Evolutionary conservation across 2,113 vertebrate genomes (phyloP).

Genomic region (Hyla sarda): DNA sequence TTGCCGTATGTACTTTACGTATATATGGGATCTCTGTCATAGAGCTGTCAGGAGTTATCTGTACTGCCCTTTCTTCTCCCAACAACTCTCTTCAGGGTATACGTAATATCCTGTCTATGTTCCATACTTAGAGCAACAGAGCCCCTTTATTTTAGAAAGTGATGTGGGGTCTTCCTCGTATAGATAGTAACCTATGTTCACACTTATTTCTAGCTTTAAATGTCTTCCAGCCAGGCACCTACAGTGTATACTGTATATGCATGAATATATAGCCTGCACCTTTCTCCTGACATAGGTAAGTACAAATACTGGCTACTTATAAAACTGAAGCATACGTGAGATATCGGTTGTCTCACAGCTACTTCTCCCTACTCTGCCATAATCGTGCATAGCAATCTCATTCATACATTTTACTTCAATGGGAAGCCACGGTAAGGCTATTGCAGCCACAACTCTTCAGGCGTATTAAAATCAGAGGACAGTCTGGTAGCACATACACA

Average conservation of each 20-base stretch:
- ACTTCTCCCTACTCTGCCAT: not conserved
- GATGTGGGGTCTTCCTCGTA: too few species aligned
- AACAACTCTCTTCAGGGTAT: too few species aligned
- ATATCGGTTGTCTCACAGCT: not conserved
- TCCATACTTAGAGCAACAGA: too few species aligned
- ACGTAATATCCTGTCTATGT: too few species aligned
- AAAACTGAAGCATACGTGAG: too few species aligned
- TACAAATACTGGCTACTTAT: not conserved
- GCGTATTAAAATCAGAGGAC: not conserved
- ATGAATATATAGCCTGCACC: not conserved
- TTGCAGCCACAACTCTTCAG: not conserved
- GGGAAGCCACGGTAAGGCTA: not conserved
- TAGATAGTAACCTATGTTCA: not conserved
- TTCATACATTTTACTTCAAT: not conserved
- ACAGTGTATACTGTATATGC: too few species aligned
- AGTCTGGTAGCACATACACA: not conserved
- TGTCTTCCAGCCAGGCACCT: not conserved
- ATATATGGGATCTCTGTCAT: too few species aligned
- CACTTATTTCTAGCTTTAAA: not conserved
- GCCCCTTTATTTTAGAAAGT: too few species aligned
- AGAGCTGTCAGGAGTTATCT: too few species aligned
- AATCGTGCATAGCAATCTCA: not conserved
- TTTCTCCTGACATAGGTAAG: not conserved
- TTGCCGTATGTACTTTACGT: too few species aligned
- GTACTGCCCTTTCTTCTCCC: too few species aligned